Percentiles rank a stretch among this genome's conserved stretches.
Conservation (phyloP, 2,113 vertebrate species). For the Alligator mississippiensis region DNA sequence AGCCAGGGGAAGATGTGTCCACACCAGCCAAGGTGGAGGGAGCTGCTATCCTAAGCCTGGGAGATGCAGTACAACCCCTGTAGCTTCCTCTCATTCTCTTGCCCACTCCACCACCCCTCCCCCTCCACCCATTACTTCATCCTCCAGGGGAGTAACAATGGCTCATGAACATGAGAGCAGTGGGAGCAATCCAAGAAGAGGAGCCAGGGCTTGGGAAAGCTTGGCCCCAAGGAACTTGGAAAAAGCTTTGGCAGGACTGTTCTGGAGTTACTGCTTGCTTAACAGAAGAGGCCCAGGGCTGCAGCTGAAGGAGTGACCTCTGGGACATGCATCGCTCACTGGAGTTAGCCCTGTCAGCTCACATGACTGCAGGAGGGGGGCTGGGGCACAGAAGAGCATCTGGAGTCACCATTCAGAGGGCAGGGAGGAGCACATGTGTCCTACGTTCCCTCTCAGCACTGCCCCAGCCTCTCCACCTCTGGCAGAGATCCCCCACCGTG, state of each 20-base stretch:
- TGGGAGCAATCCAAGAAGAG: not conserved
- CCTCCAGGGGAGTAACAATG: not conserved
- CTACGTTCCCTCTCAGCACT: not conserved
- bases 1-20: rapidly evolving
- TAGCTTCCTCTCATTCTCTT: not conserved
- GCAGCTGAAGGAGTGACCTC: too few species aligned
- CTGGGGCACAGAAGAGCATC: not conserved
- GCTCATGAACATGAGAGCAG: not conserved
- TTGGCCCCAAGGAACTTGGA: too few species aligned
- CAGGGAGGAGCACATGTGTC: too few species aligned
- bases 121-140: not conserved
- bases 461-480: not conserved
- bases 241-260: not conserved
- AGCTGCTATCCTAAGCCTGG: not conserved
- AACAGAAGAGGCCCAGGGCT: not conserved
- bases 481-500: not conserved
- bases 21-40: rapidly evolving
- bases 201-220: not conserved
- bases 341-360: not conserved
- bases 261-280: not conserved
- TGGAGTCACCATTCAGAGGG: not conserved
- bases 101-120: not conserved
- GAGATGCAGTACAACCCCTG: not conserved
- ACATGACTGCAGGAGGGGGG: not conserved
- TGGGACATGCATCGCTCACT: not conserved